These are phyloP conservation scores for Bombus turneri DNA, from an alignment of 1,140 invertebrate species.

Conservation along the genomic window DNA sequence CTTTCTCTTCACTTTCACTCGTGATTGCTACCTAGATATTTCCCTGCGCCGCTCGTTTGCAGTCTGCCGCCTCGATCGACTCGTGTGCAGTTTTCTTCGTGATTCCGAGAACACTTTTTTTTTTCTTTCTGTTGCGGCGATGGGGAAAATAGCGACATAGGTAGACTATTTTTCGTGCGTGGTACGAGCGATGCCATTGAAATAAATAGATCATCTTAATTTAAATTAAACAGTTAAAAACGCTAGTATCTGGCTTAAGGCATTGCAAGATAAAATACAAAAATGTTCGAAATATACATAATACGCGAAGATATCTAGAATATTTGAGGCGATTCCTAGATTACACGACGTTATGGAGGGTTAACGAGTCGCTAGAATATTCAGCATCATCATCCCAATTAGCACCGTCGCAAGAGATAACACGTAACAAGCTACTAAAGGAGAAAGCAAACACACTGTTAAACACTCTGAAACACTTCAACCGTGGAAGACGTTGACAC, in stretches of 20 bases:
- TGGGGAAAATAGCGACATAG: too few relatives aligned
- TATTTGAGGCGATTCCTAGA: background rate
- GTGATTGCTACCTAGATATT: slow-evolving; percentile 35
- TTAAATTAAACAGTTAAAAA: too few relatives aligned
- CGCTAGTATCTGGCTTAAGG: too few relatives aligned
- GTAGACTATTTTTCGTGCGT: too few relatives aligned
- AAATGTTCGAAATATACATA: too few relatives aligned
- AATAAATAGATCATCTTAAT: too few relatives aligned
- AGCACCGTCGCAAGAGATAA: background rate
- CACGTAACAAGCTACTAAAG: background rate
- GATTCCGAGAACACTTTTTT: background rate
- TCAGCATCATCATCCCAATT: background rate
- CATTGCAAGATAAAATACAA: too few relatives aligned
- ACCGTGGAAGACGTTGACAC: background rate
- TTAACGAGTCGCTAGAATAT: background rate
- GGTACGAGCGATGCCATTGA: too few relatives aligned
- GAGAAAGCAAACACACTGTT: background rate
- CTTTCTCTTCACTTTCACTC: slow-evolving; percentile 7
- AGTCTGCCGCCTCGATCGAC: slow-evolving; percentile 18
- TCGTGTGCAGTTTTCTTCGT: slow-evolving; percentile 32
- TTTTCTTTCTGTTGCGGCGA: too few relatives aligned
- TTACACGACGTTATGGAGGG: background rate
- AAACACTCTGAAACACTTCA: too few relatives aligned
- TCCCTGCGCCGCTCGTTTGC: slow-evolving; percentile 8
- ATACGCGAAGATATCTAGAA: too few relatives aligned